These are phyloP conservation scores for Rana temporaria DNA, from an alignment of 2,113 vertebrate genomes.

Conservation along the genomic window DNA sequence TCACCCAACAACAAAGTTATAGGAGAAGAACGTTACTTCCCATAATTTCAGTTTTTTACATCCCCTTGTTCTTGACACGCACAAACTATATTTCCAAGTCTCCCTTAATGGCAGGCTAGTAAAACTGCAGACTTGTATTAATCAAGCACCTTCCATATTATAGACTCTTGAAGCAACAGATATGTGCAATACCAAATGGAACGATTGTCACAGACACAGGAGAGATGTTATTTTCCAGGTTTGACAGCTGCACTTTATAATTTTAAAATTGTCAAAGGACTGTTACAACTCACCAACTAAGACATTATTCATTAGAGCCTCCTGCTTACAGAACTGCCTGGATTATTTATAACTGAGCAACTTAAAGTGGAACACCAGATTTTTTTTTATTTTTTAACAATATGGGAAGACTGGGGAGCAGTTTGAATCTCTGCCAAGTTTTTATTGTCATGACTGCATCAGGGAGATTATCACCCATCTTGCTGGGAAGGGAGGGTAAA, in stretches of 20 bases:
- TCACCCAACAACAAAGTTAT: too few relatives aligned
- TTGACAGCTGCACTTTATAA: not conserved
- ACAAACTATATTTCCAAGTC: not conserved
- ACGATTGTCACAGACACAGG: not conserved
- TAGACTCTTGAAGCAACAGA: not conserved
- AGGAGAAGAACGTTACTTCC: too few relatives aligned
- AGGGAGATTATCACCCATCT: too few relatives aligned
- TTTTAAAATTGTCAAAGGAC: not conserved
- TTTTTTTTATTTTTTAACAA: too few relatives aligned
- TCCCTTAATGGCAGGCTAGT: not conserved
- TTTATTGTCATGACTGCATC: too few relatives aligned
- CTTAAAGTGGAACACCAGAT: too few relatives aligned
- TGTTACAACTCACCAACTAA: not conserved
- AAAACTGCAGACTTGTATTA: not conserved
- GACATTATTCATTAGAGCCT: not conserved
- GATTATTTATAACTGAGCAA: not conserved
- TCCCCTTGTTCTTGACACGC: too few relatives aligned
- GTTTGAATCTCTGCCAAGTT: too few relatives aligned
- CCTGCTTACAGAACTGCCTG: not conserved
- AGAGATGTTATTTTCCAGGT: not conserved
- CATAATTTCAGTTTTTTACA: too few relatives aligned
- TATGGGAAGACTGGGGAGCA: too few relatives aligned
- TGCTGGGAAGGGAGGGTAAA: too few relatives aligned
- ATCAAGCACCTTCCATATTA: not conserved
- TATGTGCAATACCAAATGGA: not conserved